These are phyloP conservation scores for Drosophila recens DNA, from an alignment of 2,888 invertebrate species.

Conservation along the genomic window DNA sequence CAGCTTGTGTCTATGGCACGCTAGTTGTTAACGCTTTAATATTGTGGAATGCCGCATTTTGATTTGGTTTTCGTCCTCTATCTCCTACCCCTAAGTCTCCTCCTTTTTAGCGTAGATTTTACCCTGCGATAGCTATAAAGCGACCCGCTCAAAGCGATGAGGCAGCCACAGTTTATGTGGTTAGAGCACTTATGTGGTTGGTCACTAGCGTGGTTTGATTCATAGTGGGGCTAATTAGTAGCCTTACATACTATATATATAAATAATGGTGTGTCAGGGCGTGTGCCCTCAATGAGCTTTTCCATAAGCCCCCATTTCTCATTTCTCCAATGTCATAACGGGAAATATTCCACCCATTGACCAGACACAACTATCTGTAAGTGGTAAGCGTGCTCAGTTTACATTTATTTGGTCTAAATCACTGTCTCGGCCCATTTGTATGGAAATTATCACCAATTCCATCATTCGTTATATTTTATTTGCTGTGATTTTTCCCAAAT, in stretches of 20 bases:
- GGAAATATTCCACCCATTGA: neutral
- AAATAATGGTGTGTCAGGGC: constrained; percentile 9
- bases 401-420: constrained; percentile 28
- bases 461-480: constrained; percentile 12
- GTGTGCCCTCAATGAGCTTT: constrained; percentile 22
- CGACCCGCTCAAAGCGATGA: constrained; percentile 4
- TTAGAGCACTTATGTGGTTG: neutral
- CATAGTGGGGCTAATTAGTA: constrained; percentile 42
- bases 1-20: constrained; percentile 25
- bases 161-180: constrained; percentile 15
- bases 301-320: constrained; percentile 21
- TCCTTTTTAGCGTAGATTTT: constrained; percentile 39
- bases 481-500: constrained; percentile 3
- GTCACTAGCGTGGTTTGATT: constrained; percentile 26
- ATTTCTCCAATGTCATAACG: constrained; percentile 15
- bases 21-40: constrained; percentile 58
- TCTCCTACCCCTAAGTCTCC: neutral
- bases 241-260: constrained; percentile 1
- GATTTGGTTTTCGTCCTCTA: constrained; percentile 52
- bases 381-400: constrained; percentile 16
- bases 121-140: constrained; percentile 29
- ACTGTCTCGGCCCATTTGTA: constrained; percentile 23
- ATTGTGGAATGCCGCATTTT: constrained; percentile 58
- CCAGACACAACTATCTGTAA: constrained; percentile 28
- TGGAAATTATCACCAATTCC: constrained; percentile 2